phyloP scores from a whole-genome alignment of 2,113 vertebrate genomes.

The Otocyon megalotis region DNA sequence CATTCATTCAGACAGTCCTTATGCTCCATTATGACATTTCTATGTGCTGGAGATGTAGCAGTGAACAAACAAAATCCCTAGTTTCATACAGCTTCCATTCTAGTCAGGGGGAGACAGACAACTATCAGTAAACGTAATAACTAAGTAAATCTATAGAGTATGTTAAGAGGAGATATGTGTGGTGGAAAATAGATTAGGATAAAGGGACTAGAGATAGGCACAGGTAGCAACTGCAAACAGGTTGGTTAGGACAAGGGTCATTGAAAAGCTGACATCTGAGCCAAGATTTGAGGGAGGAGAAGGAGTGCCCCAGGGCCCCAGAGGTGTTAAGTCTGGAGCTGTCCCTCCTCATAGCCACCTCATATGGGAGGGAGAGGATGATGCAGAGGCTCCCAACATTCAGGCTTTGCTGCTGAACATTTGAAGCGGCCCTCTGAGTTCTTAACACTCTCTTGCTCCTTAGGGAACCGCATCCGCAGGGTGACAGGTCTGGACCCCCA shows the following conservation, averaged over 20 bases:
- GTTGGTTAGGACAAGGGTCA: conserved; percentile 6
- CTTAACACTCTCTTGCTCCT: not conserved
- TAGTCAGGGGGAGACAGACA: not conserved
- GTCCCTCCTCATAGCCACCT: not conserved
- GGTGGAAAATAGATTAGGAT: not conserved
- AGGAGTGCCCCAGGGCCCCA: not conserved
- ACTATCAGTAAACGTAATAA: not conserved
- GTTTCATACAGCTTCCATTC: not conserved
- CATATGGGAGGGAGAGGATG: not conserved
- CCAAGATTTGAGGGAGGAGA: conserved; percentile 11
- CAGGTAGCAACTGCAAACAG: not conserved
- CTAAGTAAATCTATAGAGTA: not conserved
- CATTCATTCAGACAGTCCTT: not conserved
- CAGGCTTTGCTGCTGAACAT: not conserved
- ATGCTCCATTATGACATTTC: not conserved
- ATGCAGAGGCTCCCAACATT: not conserved
- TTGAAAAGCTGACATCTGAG: not conserved
- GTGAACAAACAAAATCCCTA: not conserved
- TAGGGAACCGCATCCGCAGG: conserved; percentile 91
- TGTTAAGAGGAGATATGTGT: not conserved
- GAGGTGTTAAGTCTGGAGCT: not conserved
- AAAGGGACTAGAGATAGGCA: not conserved
- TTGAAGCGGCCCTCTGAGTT: not conserved
- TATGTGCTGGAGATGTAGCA: not conserved
- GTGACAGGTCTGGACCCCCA: conserved; percentile 86